These are phyloP conservation scores for chimpanzee (Pan troglodytes) DNA, from an alignment of 2,113 vertebrate species.

Conservation along the genomic window DNA sequence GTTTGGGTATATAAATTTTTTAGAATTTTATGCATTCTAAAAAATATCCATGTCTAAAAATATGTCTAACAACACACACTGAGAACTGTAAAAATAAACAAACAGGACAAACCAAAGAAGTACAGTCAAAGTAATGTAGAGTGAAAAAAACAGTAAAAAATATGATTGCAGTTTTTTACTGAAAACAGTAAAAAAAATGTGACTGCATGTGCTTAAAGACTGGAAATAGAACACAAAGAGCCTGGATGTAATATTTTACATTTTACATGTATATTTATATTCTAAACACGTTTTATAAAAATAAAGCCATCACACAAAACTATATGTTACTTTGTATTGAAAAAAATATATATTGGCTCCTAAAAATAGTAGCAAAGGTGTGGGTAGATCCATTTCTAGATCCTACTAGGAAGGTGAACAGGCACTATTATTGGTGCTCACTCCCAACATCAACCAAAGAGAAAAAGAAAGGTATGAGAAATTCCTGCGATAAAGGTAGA, in stretches of 20 bases:
- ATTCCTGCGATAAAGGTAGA: not conserved
- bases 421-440: not conserved
- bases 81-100: slow-evolving; percentile 20
- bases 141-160: not conserved
- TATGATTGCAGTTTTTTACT: not conserved
- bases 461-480: not conserved
- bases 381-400: not conserved
- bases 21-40: not conserved
- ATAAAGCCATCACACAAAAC: slow-evolving; percentile 13
- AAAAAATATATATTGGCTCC: not conserved
- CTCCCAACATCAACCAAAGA: not conserved
- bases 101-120: not conserved
- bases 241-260: not conserved
- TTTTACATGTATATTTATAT: not conserved
- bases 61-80: slow-evolving; percentile 20
- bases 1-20: not conserved
- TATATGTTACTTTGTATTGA: not conserved
- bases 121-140: not conserved
- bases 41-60: not conserved
- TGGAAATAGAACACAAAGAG: not conserved
- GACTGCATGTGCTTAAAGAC: not conserved
- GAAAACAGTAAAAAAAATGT: not conserved
- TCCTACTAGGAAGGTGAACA: not conserved
- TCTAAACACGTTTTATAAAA: not conserved
- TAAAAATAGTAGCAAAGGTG: not conserved